Evolutionary conservation across 2,797 vertebrate species (phyloP).

Genomic region (Eupleurogrammus muticus): DNA sequence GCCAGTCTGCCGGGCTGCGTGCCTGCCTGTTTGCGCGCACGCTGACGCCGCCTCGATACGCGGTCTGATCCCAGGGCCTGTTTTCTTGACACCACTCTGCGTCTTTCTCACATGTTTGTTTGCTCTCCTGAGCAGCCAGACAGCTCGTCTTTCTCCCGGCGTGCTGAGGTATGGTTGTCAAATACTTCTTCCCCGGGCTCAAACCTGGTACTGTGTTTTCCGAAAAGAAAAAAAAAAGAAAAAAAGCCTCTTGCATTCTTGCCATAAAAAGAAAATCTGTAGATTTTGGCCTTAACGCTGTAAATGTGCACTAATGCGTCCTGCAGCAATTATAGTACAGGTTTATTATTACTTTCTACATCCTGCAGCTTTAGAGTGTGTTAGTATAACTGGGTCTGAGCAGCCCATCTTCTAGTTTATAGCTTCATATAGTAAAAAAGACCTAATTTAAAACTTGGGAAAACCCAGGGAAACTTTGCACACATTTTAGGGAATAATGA

Average conservation of each 20-base stretch:
- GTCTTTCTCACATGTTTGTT: slow-evolving; percentile 11
- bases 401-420: slow-evolving; percentile 27
- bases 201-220: slow-evolving; percentile 9
- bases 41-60: slow-evolving; percentile 3
- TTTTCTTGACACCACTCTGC: background rate
- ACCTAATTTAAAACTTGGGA: slow-evolving; percentile 30
- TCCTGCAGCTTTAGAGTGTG: slow-evolving; percentile 42
- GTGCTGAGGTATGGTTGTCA: slow-evolving; percentile 33
- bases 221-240: too few relatives aligned
- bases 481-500: background rate
- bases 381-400: slow-evolving; percentile 44
- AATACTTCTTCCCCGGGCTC: background rate
- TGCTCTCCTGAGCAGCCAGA: slow-evolving; percentile 3
- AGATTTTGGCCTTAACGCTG: slow-evolving; percentile 33
- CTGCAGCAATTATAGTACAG: slow-evolving; percentile 30
- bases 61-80: slow-evolving; percentile 22
- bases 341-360: slow-evolving; percentile 52
- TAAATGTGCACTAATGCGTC: slow-evolving; percentile 29
- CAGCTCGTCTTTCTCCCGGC: background rate
- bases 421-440: slow-evolving; percentile 35
- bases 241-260: slow-evolving; percentile 12
- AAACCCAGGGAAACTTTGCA: slow-evolving; percentile 13
- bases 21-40: slow-evolving; percentile 24
- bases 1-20: slow-evolving; percentile 15
- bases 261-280: slow-evolving; percentile 42